Evolutionary conservation across 2,113 vertebrate genomes (phyloP), one percentile per base, ranked within the genome.

Genomic region (Tor tambroides): DNA sequence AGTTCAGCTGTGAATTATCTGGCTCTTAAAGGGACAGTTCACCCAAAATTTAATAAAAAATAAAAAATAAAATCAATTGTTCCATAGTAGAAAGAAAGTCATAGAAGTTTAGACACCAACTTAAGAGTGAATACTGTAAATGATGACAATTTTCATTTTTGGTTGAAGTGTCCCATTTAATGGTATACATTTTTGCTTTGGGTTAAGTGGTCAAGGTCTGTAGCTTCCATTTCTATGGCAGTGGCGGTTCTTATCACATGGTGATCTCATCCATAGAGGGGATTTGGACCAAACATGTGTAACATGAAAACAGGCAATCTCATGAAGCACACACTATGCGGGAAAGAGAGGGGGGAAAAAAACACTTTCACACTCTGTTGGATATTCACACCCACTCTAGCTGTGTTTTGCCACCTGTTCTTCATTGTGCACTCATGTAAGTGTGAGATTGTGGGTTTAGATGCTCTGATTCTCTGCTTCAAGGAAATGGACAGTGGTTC

Each of bases 401-500:
- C 86, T 88, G 89, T 87, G 87, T 88, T 89, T 89, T 86, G 86
- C 87, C 86, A 86, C 80, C 84, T 85, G 65, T 79, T 89, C 89
- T 84, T 89, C 88, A 89, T 85, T 81, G 86, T 87, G 86, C 86
- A 89, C 86, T 87, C 83, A 87, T 87, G 86, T 87, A 89, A 89
- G 83, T 89, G 88, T 89, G 85, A 89, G 88, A 89, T 88, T 87
- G 79, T 86, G 86, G 86, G 63, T 87, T 88, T 88, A 80, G 86
- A 75, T 23, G 80, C n/a, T n/a, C n/a, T n/a, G n/a, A n/a, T n/a
- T n/a, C n/a, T n/a, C n/a, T n/a, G 35, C 35, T 35, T 43, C 10
- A 43, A 43, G 43, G 43, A 43, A 43, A 43, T 43, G 43, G 43
- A 43, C 43, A 43, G 74, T 59, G 46, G 72, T 61, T 12, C 69